Evolutionary conservation across 2,888 invertebrate genomes (phyloP).

Genomic region (Rhamnusium bicolor): DNA sequence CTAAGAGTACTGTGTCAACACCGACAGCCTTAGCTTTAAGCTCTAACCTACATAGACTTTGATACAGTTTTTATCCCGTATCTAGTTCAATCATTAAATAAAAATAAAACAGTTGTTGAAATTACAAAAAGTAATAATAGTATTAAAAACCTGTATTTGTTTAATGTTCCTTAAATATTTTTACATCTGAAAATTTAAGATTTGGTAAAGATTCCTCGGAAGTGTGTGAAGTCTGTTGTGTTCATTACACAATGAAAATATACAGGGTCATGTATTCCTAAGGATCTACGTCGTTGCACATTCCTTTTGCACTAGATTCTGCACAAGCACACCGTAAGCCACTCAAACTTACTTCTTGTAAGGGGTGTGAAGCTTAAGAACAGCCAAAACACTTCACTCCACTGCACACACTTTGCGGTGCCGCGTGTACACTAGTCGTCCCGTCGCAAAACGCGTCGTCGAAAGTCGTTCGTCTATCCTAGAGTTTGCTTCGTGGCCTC

Average conservation of each 20-base stretch:
- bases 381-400: conserved; percentile 65
- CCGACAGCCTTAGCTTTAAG: neutral
- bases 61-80: neutral
- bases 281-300: conserved; percentile 26
- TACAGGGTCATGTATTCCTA: conserved; percentile 32
- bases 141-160: neutral
- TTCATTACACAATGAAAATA: conserved; percentile 7
- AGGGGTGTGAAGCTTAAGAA: conserved; percentile 58
- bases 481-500: conserved; percentile 70
- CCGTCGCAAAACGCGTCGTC: conserved; percentile 69
- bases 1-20: neutral
- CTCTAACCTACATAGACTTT: neutral
- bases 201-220: neutral
- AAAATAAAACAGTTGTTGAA: neutral
- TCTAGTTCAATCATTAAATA: neutral
- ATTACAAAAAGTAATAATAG: neutral
- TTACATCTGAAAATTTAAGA: neutral
- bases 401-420: conserved; percentile 62
- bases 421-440: conserved; percentile 66
- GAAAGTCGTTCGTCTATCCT: conserved; percentile 70
- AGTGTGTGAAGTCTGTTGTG: neutral
- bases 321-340: conserved; percentile 52
- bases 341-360: conserved; percentile 66
- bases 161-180: neutral
- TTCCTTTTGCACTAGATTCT: conserved; percentile 3